Evolutionary conservation across 1,140 invertebrate genomes (phyloP).

Genomic region (Pogonomyrmex barbatus): DNA sequence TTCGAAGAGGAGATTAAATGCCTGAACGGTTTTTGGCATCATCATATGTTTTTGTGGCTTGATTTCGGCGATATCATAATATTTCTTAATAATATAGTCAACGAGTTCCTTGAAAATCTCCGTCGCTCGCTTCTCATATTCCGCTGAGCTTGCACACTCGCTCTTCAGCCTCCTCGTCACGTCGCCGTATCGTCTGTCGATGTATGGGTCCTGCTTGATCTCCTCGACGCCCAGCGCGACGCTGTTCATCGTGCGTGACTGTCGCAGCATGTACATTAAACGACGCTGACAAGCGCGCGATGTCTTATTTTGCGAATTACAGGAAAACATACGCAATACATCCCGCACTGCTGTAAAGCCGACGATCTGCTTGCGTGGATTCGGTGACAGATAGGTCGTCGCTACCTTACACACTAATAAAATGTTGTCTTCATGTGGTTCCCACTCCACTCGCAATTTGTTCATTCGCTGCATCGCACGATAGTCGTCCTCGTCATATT

Average conservation of each 20-base stretch:
- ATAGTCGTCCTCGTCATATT: conserved; percentile 90
- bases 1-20: conserved; percentile 84
- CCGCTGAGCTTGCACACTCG: conserved; percentile 71
- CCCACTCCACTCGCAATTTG: conserved; percentile 89
- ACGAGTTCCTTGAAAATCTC: conserved; percentile 82
- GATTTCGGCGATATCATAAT: conserved; percentile 82
- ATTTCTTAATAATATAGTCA: conserved; percentile 82
- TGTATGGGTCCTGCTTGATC: conserved; percentile 87
- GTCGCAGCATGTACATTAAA: conserved; percentile 88
- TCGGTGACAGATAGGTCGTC: conserved; percentile 88
- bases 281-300: conserved; percentile 90
- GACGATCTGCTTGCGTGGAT: conserved; percentile 85
- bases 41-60: conserved; percentile 76
- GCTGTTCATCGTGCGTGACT: conserved; percentile 87
- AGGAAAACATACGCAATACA: conserved; percentile 87
- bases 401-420: conserved; percentile 90
- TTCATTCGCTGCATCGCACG: conserved; percentile 89
- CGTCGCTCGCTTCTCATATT: conserved; percentile 78
- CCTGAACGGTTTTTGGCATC: conserved; percentile 83
- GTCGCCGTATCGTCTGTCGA: conserved; percentile 82
- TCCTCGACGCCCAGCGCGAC: conserved; percentile 88
- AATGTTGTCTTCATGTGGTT: conserved; percentile 88
- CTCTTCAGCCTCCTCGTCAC: conserved; percentile 78
- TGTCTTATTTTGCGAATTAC: conserved; percentile 89
- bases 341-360: conserved; percentile 88